Base-by-base conservation (phyloP, 2,888 invertebrate genomes). In the Trissoscelio sp. region DNA sequence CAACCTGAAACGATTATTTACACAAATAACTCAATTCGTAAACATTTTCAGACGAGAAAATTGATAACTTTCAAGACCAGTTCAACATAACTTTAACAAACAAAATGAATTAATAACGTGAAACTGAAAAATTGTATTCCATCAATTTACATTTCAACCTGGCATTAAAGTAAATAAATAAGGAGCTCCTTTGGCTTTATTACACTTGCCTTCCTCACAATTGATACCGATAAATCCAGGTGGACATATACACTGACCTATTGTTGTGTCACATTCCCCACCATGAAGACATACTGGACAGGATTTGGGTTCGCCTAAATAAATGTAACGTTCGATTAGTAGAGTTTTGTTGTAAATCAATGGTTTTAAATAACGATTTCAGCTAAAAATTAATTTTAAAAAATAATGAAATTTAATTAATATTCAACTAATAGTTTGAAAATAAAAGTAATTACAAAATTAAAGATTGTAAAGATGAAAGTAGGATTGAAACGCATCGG, bases 151-250 rank as follows among this genome's bases (percentile, higher is more conserved):
- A 75, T 48, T 66, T 7, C 6, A 39, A 11, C 18, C 0, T 22
- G 31, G n/a, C 28, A 53, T 53, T 20, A 42, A 53, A 55, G 44
- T 46, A 57, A 72, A 60, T 42, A 55, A 64, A 74, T 57, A 48
- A 66, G 44, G n/a, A 18, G 12, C 16, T n/a, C 37, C 28, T 16
- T 55, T 4, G 37, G 66, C 44, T 57, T 55, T 64, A 66, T 55
- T 78, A 31, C 31, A 79, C 60, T 77, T 77, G 46, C 81, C 81
- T 81, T 81, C 81, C 24, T 81, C 81, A 67, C 81, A 81, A 77
- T 48, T 73, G 44, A 39, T 53, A 34, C 81, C 81, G 48, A 77
- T 73, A 78, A 81, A 81, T 66, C 81, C 81, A 39, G 81, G 73
- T 11, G 81, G 81, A 57, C 81, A 81, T 48, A 69, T 60, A 67